Percentiles rank a stretch among this genome's conserved stretches.
phyloP scores from a whole-genome alignment of 1,140 invertebrate species.

The Tetranychus cinnabarinus region DNA sequence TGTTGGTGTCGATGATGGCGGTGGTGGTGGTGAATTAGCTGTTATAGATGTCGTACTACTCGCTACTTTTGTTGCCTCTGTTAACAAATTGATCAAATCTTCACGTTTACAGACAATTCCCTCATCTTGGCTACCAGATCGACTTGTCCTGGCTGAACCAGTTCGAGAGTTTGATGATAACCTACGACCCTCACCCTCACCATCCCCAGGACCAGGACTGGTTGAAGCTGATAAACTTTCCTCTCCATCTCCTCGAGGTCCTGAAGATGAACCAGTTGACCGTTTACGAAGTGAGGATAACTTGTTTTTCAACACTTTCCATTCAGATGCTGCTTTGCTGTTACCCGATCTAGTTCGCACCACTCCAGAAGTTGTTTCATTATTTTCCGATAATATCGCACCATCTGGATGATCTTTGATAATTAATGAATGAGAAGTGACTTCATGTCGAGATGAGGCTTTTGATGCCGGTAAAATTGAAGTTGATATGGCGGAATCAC shows the following conservation, averaged over 20 bases:
- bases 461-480: neutral
- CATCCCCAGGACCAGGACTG: neutral
- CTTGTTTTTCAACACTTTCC: conserved; percentile 2
- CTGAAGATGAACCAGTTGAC: neutral
- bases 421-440: neutral
- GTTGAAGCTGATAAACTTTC: neutral
- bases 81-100: conserved; percentile 11
- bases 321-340: neutral
- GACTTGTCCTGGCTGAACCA: neutral
- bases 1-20: no score
- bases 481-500: neutral
- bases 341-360: neutral
- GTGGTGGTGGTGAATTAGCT: neutral
- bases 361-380: neutral
- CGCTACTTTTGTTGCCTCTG: conserved; percentile 5
- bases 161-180: neutral
- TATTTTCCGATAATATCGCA: neutral
- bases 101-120: conserved; percentile 14
- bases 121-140: conserved; percentile 2
- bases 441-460: neutral
- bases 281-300: neutral
- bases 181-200: neutral
- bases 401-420: neutral
- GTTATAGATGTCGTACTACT: neutral
- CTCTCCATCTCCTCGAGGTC: neutral